Evolutionary conservation across 2,113 vertebrate species (phyloP).

Genomic region (Probosciger aterrimus): DNA sequence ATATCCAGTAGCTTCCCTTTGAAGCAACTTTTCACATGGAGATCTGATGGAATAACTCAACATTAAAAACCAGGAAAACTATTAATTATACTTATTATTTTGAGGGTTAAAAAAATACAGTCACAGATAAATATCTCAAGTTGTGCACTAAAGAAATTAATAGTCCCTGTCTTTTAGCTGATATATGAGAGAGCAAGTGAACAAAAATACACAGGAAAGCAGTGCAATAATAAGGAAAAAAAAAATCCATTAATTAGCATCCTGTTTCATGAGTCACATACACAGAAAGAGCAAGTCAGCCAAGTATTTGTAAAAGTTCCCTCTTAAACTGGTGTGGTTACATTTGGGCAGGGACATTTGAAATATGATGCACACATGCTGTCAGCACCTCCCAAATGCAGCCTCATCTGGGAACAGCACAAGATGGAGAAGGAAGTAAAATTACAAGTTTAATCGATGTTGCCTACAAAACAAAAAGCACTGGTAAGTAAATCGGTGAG

Average conservation of each 20-base stretch:
- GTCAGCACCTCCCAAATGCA: not conserved
- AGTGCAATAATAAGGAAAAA: not conserved
- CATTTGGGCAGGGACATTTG: not conserved
- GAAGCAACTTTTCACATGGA: not conserved
- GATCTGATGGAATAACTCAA: not conserved
- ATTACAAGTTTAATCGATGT: not conserved
- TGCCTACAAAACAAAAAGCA: not conserved
- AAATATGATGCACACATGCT: rapidly evolving
- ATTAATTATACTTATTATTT: not conserved
- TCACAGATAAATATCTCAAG: not conserved
- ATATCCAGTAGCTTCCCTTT: slow-evolving; percentile 3
- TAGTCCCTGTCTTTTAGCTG: not conserved
- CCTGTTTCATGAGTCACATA: not conserved
- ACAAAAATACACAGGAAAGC: not conserved
- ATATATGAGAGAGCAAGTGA: not conserved
- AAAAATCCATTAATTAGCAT: not conserved
- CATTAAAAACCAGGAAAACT: not conserved
- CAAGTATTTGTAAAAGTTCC: not conserved
- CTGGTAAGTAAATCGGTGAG: not conserved
- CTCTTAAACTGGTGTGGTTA: not conserved
- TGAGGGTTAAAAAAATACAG: not conserved
- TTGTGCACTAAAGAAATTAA: not conserved
- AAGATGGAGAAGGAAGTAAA: not conserved
- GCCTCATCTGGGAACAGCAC: not conserved
- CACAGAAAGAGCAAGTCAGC: not conserved